phyloP scores from a whole-genome alignment of 1,140 invertebrate genomes.

The Pseudachorutes palmiensis region DNA sequence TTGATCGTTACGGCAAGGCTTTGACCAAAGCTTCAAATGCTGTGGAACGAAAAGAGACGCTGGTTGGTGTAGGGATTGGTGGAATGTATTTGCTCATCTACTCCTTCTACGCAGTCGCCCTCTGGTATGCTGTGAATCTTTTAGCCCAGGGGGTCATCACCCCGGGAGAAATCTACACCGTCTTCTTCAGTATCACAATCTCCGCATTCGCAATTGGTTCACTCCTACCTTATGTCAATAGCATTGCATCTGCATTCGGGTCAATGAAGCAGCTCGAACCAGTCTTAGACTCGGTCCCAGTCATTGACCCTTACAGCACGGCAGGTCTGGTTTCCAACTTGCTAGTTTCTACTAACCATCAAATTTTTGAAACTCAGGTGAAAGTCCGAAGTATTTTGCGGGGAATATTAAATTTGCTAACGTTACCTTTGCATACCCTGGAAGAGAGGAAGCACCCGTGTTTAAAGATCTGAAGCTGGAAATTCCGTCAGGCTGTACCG shows the following conservation, averaged over 20 bases:
- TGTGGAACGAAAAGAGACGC: slow-evolving; percentile 45
- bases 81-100: slow-evolving; percentile 34
- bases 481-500: neutral
- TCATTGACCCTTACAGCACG: neutral
- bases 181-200: slow-evolving; percentile 1
- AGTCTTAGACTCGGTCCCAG: neutral
- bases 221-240: neutral
- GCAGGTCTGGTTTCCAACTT: neutral
- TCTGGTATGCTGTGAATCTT: neutral
- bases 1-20: slow-evolving; percentile 50
- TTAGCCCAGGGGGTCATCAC: neutral
- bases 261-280: neutral
- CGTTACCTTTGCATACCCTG: neutral
- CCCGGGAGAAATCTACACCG: neutral
- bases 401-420: neutral
- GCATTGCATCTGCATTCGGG: neutral
- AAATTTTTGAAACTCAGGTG: neutral
- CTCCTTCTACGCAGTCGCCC: neutral
- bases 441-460: neutral
- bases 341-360: neutral
- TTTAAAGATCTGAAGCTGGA: neutral
- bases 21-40: slow-evolving; percentile 41
- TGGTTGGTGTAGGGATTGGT: slow-evolving; percentile 44
- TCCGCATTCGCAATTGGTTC: neutral
- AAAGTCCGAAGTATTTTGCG: neutral